Percentiles rank a stretch among this genome's conserved stretches.
These are phyloP conservation scores for Conistra vaccinii DNA, from an alignment of 2,888 invertebrate species.

Conservation along the genomic window DNA sequence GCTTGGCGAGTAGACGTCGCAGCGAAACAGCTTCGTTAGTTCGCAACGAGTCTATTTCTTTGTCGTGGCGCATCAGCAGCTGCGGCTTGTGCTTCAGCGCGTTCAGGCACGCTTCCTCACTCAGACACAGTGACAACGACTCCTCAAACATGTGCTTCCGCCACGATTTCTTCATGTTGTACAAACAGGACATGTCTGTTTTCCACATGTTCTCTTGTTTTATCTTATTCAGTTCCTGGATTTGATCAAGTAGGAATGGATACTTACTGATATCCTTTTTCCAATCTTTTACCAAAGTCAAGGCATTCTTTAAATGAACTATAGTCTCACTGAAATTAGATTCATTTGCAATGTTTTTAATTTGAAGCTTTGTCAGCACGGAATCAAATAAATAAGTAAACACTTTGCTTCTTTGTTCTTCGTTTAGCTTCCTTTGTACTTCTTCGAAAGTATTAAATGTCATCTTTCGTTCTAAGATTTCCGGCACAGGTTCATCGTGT, in stretches of 20 bases:
- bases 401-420: constrained; percentile 73
- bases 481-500: constrained; percentile 65
- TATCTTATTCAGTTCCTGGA: constrained; percentile 71
- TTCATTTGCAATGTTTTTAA: constrained; percentile 63
- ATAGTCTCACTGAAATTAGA: constrained; percentile 66
- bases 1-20: constrained; percentile 72
- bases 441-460: background rate
- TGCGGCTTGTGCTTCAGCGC: constrained; percentile 1
- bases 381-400: constrained; percentile 75
- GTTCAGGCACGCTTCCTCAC: constrained; percentile 76
- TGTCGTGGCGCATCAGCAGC: constrained; percentile 47
- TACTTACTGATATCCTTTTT: constrained; percentile 73
- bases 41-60: constrained; percentile 69
- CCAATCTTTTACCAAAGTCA: constrained; percentile 77
- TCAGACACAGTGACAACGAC: constrained; percentile 73
- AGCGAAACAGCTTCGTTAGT: constrained; percentile 70
- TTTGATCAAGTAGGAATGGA: constrained; percentile 69
- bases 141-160: constrained; percentile 78
- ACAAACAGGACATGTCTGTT: constrained; percentile 69
- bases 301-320: constrained; percentile 60
- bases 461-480: constrained; percentile 66
- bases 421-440: constrained; percentile 68
- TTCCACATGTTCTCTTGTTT: constrained; percentile 71
- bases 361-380: background rate
- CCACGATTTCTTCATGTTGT: constrained; percentile 78